Evolutionary conservation across 2,797 vertebrate species (phyloP).

Genomic region (Etheostoma nigrum): DNA sequence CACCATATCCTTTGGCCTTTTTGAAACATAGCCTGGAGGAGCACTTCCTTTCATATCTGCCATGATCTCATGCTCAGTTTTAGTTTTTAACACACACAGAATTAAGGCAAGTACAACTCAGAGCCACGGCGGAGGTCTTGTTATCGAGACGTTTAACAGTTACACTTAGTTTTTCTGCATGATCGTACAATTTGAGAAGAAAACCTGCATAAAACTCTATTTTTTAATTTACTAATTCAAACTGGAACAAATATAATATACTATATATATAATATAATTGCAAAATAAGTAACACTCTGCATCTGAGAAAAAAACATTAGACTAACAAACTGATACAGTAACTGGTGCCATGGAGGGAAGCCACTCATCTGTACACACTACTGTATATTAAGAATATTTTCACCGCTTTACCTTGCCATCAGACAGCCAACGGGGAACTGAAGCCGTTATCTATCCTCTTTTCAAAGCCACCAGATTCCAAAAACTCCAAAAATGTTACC

Average conservation of each 20-base stretch:
- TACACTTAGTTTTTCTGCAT: slow-evolving; percentile 2
- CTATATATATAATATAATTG: no score
- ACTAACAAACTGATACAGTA: no score
- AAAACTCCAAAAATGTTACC: no score
- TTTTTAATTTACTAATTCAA: slow-evolving; percentile 41
- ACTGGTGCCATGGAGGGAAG: no score
- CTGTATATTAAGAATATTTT: no score
- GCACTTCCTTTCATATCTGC: slow-evolving; percentile 69
- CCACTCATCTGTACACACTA: no score
- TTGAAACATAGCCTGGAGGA: slow-evolving; percentile 64
- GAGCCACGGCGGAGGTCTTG: slow-evolving; percentile 11
- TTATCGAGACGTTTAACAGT: slow-evolving; percentile 27
- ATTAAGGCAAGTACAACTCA: slow-evolving; percentile 23
- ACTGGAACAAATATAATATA: slow-evolving; percentile 4
- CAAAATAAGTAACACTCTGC: no score
- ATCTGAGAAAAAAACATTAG: no score
- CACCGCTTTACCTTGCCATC: no score
- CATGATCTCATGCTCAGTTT: slow-evolving; percentile 71
- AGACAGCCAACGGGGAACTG: no score
- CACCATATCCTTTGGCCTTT: slow-evolving; percentile 63
- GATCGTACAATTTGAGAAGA: slow-evolving; percentile 10
- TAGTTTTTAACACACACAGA: slow-evolving; percentile 31
- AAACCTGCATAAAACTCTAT: slow-evolving; percentile 6
- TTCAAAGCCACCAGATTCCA: no score
- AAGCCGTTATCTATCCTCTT: no score